These are phyloP conservation scores for Trinorchestia longiramus DNA, from an alignment of 1,140 invertebrate species.

Conservation along the genomic window DNA sequence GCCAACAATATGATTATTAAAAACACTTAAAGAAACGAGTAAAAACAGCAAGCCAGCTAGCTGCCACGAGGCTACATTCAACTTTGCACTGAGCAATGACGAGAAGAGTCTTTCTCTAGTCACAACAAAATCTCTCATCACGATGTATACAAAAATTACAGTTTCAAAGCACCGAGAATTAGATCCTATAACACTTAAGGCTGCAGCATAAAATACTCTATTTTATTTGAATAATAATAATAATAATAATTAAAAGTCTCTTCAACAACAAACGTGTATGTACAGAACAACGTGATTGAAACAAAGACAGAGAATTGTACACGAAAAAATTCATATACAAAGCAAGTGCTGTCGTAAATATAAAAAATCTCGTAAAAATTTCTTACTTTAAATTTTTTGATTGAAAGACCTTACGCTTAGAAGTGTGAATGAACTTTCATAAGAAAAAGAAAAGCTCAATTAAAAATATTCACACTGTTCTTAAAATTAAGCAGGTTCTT, in stretches of 20 bases:
- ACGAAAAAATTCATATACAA: conserved; percentile 3
- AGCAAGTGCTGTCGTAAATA: neutral
- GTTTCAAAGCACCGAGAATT: conserved; percentile 36
- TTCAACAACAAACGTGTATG: conserved; percentile 51
- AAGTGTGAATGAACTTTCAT: neutral
- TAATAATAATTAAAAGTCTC: conserved; percentile 42
- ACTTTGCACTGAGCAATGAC: conserved; percentile 28
- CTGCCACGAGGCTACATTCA: neutral
- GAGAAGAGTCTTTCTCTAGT: neutral
- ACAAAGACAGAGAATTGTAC: conserved; percentile 27
- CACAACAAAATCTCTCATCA: neutral
- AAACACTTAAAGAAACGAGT: conserved; percentile 1
- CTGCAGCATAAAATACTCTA: conserved; percentile 25
- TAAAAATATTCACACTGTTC: neutral
- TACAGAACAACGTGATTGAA: conserved; percentile 47
- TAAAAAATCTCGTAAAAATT: conserved; percentile 44
- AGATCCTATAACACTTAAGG: neutral
- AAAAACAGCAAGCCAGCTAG: neutral
- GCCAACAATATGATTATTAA: neutral
- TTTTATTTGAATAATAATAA: conserved; percentile 27
- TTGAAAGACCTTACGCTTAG: neutral
- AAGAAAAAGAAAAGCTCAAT: neutral
- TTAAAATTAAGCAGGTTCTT: neutral
- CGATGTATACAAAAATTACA: neutral
- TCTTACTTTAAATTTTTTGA: neutral